These are phyloP conservation scores for Tenthredo distinguenda DNA, from an alignment of 2,888 invertebrate species.

Conservation along the genomic window DNA sequence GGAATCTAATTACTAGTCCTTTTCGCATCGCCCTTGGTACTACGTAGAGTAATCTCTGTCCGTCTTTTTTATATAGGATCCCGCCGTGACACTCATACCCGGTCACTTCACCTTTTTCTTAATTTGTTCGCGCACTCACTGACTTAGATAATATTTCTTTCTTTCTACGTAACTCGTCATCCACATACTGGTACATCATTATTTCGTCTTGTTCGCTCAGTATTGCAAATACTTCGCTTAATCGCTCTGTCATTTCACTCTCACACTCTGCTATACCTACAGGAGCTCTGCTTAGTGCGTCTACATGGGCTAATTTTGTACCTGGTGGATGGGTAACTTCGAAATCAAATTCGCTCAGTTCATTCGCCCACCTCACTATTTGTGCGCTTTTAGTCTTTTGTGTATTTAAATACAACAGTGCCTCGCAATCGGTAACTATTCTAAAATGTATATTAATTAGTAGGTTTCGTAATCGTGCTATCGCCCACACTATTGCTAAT, in stretches of 20 bases:
- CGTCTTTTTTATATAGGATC: no score
- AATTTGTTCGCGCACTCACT: no score
- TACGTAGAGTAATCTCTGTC: no score
- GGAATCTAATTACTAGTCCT: no score
- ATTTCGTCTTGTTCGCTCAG: no score
- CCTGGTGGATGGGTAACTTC: conserved; percentile 32
- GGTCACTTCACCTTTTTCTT: no score
- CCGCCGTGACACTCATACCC: no score
- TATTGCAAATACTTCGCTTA: not conserved
- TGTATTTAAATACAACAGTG: conserved; percentile 51
- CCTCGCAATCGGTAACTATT: not conserved
- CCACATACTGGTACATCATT: no score
- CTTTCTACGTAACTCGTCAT: no score
- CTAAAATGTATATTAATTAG: not conserved
- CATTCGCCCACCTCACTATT: not conserved
- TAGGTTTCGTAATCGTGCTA: not conserved
- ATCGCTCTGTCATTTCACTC: conserved; percentile 49
- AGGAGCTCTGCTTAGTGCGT: conserved; percentile 57
- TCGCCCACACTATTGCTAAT: not conserved
- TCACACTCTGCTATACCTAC: conserved; percentile 15
- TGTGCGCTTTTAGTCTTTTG: not conserved
- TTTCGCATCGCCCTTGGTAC: no score
- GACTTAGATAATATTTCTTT: no score
- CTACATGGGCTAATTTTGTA: not conserved
- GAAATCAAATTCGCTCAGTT: not conserved